Evolutionary conservation across 1,140 invertebrate species (phyloP).

Genomic region (Brachionus rubens): DNA sequence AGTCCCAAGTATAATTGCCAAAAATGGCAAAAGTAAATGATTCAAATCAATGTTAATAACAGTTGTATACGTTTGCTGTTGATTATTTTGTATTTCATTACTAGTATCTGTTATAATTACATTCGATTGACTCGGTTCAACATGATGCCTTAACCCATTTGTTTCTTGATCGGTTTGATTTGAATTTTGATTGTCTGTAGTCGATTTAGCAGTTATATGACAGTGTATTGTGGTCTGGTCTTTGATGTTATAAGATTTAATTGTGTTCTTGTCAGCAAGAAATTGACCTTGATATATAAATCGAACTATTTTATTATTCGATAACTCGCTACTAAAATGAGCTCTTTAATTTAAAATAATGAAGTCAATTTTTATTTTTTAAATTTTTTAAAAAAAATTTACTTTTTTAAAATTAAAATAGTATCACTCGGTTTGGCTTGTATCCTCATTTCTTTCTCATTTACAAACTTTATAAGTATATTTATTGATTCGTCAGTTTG

Average conservation of each 20-base stretch:
- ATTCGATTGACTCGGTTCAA: background rate
- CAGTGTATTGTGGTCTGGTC: conserved; percentile 45
- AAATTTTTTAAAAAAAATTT: background rate
- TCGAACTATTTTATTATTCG: conserved; percentile 43
- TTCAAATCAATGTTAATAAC: conserved; percentile 1
- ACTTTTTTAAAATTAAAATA: conserved; percentile 39
- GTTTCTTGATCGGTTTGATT: background rate
- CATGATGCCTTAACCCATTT: background rate
- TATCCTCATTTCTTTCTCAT: conserved; percentile 30
- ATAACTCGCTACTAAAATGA: conserved; percentile 28
- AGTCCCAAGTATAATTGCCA: conserved; percentile 24
- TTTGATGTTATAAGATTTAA: conserved; percentile 33
- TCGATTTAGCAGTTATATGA: conserved; percentile 14
- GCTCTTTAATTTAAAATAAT: background rate
- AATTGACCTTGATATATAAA: conserved; percentile 46
- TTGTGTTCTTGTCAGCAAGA: conserved; percentile 14
- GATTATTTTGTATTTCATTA: background rate
- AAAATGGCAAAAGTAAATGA: conserved; percentile 11
- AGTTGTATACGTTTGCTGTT: background rate
- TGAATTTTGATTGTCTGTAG: background rate
- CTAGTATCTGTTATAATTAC: background rate
- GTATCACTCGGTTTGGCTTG: conserved; percentile 8
- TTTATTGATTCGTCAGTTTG: background rate
- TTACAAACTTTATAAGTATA: conserved; percentile 37
- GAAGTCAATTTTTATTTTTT: background rate